A percentile compares a stretch with the other conserved stretches of the same genome.
phyloP scores from a whole-genome alignment of 2,113 vertebrate genomes.

The Nycticebus coucang region DNA sequence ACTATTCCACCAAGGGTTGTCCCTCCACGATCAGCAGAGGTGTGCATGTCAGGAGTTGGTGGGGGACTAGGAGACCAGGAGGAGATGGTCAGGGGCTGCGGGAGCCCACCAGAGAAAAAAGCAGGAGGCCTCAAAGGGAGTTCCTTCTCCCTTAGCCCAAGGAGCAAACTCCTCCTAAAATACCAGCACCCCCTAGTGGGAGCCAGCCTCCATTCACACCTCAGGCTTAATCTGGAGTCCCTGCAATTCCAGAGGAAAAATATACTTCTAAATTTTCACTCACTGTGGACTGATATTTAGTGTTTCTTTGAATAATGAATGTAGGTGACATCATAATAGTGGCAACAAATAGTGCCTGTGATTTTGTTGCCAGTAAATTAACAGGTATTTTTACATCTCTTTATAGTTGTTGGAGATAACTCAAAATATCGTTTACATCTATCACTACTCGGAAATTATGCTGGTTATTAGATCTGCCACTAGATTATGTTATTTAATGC shows the following conservation, averaged over 20 bases:
- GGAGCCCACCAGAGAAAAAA: background rate
- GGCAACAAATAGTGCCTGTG: background rate
- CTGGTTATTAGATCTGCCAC: background rate
- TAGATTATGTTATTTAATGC: background rate
- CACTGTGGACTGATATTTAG: background rate
- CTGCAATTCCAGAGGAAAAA: background rate
- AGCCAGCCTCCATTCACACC: background rate
- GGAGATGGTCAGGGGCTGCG: background rate
- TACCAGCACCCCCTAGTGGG: slow-evolving; percentile 66
- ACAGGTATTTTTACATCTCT: background rate
- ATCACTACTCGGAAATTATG: background rate
- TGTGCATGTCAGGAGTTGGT: background rate
- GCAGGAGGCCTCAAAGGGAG: rapidly evolving
- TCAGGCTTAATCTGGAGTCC: background rate
- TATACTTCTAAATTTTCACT: background rate
- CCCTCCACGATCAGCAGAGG: background rate
- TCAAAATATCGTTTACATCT: background rate
- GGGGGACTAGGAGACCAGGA: background rate
- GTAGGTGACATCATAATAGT: too few relatives aligned
- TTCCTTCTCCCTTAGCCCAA: background rate
- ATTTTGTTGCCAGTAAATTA: background rate
- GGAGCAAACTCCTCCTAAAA: slow-evolving; percentile 36
- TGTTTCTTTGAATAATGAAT: background rate
- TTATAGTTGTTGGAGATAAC: background rate
- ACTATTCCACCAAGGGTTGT: background rate